Evolutionary conservation across 1,140 invertebrate species (phyloP).

Genomic region (Amyelois transitella): DNA sequence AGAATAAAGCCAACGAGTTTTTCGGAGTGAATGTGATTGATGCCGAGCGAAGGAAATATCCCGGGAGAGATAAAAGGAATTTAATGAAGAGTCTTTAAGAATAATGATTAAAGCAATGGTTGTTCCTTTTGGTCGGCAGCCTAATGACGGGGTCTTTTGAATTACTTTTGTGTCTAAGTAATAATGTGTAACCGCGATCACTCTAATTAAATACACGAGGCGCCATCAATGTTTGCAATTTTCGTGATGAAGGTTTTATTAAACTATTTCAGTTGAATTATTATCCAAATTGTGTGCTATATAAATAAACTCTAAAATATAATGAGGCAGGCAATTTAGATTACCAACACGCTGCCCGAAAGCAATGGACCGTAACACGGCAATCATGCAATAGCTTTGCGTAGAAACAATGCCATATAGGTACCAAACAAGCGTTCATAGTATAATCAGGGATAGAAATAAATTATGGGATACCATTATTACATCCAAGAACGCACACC

Average conservation of each 20-base stretch:
- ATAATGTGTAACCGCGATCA: conserved; percentile 48
- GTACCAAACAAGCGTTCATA: background rate
- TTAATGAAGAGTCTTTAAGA: conserved; percentile 74
- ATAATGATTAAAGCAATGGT: conserved; percentile 73
- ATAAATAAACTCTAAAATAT: conserved; percentile 30
- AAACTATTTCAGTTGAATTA: conserved; percentile 11
- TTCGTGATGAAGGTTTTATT: conserved; percentile 9
- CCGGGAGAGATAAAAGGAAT: conserved; percentile 72
- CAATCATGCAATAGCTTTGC: background rate
- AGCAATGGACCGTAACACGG: background rate
- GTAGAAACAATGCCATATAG: background rate
- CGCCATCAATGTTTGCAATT: background rate
- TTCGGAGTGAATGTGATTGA: conserved; percentile 73
- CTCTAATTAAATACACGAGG: conserved; percentile 38
- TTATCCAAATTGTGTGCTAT: conserved; percentile 32
- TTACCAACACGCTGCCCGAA: background rate
- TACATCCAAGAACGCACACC: conserved; percentile 53
- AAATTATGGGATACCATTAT: conserved; percentile 55
- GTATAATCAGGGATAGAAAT: conserved; percentile 16
- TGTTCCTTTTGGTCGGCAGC: conserved; percentile 65
- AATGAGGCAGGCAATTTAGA: background rate
- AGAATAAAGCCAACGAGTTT: conserved; percentile 74
- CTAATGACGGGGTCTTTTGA: conserved; percentile 67
- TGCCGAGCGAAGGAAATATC: conserved; percentile 69
- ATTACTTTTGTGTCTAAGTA: conserved; percentile 57